These are phyloP conservation scores for Drymonia ruficornis DNA, from an alignment of 2,888 invertebrate species.

Conservation along the genomic window DNA sequence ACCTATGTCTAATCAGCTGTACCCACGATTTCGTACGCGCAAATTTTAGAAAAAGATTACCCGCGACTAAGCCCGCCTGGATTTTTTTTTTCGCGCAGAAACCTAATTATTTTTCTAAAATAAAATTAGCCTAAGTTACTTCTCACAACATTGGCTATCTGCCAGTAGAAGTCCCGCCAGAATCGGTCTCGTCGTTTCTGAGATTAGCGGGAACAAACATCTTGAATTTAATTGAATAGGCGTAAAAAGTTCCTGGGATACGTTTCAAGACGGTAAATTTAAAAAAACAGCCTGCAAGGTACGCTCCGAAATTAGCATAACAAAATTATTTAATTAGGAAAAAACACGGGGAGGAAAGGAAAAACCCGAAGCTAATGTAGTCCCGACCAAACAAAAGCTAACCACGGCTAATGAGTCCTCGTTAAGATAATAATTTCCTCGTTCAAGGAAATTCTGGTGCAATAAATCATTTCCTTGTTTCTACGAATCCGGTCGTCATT, in stretches of 20 bases:
- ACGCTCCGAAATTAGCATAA: conserved; percentile 63
- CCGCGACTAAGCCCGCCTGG: too few relatives aligned
- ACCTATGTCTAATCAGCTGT: too few relatives aligned
- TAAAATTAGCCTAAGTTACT: too few relatives aligned
- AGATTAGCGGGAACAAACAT: too few relatives aligned
- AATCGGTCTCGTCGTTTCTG: too few relatives aligned
- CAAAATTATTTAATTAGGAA: conserved; percentile 63
- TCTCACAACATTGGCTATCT: too few relatives aligned
- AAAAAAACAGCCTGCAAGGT: conserved; percentile 5
- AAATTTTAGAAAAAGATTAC: too few relatives aligned
- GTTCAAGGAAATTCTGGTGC: conserved; percentile 49
- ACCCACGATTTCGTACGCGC: too few relatives aligned
- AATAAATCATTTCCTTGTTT: conserved; percentile 37
- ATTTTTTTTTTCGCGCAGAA: too few relatives aligned
- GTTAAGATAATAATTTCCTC: conserved; percentile 63
- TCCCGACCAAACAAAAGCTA: conserved; percentile 58
- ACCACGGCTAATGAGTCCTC: conserved; percentile 64
- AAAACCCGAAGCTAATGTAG: conserved; percentile 46
- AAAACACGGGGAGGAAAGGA: conserved; percentile 43
- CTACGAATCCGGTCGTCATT: conserved; percentile 35
- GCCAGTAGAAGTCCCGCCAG: too few relatives aligned
- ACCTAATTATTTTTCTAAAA: too few relatives aligned
- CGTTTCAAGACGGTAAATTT: not conserved
- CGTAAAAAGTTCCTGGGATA: not conserved
- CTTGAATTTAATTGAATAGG: not conserved